Evolutionary conservation across 2,888 invertebrate genomes (phyloP).

Genomic region (Pegoplata infirma): DNA sequence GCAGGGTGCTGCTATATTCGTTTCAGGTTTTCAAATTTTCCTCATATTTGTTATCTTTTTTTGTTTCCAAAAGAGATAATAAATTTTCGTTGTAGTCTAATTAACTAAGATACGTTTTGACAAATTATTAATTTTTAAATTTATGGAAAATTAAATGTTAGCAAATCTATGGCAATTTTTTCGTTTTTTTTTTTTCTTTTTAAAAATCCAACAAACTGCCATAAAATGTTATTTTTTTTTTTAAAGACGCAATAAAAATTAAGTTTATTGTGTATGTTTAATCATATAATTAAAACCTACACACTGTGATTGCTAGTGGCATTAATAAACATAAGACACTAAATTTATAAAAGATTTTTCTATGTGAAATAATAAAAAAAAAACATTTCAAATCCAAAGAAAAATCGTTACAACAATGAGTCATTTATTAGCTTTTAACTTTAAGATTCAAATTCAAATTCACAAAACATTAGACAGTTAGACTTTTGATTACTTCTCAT

Average conservation of each 20-base stretch:
- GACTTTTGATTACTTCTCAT: slow-evolving; percentile 41
- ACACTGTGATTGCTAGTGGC: slow-evolving; percentile 31
- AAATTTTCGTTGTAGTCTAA: slow-evolving; percentile 1
- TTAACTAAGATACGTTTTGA: slow-evolving; percentile 3
- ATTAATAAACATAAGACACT: slow-evolving; percentile 22
- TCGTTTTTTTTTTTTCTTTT: too few relatives aligned
- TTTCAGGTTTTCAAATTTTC: too few relatives aligned
- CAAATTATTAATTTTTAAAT: slow-evolving; percentile 24
- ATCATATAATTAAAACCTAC: slow-evolving; percentile 57
- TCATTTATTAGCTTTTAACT: slow-evolving; percentile 32
- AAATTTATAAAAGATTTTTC: slow-evolving; percentile 26
- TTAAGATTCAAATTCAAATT: slow-evolving; percentile 7
- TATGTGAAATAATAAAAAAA: not conserved
- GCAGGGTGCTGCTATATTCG: not conserved
- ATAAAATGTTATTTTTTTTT: too few relatives aligned
- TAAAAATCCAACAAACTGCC: too few relatives aligned
- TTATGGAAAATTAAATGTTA: slow-evolving; percentile 35
- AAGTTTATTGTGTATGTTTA: slow-evolving; percentile 48
- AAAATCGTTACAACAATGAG: slow-evolving; percentile 28
- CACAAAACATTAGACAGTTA: slow-evolving; percentile 42
- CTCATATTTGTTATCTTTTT: not conserved
- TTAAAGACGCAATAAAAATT: slow-evolving; percentile 49
- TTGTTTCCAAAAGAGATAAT: not conserved
- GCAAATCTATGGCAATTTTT: slow-evolving; percentile 4
- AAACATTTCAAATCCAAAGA: not conserved